These are phyloP conservation scores for Tetragonula clypearis DNA, from an alignment of 1,140 invertebrate genomes.

Conservation along the genomic window DNA sequence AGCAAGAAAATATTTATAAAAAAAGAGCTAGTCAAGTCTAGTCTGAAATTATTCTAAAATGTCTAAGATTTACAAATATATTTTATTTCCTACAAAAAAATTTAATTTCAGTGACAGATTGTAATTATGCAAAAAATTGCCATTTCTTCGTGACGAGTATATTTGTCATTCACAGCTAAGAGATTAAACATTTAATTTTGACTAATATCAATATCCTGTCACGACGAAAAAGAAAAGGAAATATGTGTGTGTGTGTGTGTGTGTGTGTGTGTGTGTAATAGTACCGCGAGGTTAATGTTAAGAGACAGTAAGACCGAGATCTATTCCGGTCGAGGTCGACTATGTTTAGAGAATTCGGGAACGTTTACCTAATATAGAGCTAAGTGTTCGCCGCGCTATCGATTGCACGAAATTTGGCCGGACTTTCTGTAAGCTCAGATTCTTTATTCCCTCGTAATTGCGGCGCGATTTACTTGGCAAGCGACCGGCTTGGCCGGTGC, in stretches of 20 bases:
- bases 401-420: constrained; percentile 38
- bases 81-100: no score
- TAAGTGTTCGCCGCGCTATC: constrained; percentile 7
- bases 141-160: no score
- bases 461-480: constrained; percentile 42
- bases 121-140: no score
- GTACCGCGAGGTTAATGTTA: not conserved
- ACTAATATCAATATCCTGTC: not conserved
- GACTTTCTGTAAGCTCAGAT: constrained; percentile 16
- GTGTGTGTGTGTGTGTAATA: not conserved
- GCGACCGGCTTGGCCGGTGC: constrained; percentile 12
- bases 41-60: no score
- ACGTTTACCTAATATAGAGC: constrained; percentile 39
- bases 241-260: not conserved
- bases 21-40: no score
- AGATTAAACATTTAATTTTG: no score
- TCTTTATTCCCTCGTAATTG: constrained; percentile 31
- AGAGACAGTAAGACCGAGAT: not conserved
- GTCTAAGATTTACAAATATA: no score
- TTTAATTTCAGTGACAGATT: no score
- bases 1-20: no score
- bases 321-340: constrained; percentile 33
- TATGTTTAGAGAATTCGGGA: constrained; percentile 37
- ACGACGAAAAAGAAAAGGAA: not conserved
- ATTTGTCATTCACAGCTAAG: no score